Percentiles rank a stretch among this genome's conserved stretches.
Conservation (phyloP, 2,888 invertebrate genomes). For the Nasonovia ribisnigri region DNA sequence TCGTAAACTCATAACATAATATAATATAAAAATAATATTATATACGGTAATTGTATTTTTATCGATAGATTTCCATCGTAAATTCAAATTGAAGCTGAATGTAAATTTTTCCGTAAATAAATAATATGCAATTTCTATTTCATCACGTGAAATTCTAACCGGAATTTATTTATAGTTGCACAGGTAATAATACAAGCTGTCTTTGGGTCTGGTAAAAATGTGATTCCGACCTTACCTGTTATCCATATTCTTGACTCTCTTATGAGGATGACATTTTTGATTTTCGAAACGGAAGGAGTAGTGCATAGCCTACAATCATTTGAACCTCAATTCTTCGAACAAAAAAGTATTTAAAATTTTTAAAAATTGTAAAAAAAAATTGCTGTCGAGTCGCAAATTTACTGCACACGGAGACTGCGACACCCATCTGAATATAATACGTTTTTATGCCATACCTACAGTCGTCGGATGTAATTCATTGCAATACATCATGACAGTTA, state of each 20-base stretch:
- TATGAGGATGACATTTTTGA: background rate
- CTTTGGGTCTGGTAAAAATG: background rate
- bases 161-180: background rate
- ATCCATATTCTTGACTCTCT: background rate
- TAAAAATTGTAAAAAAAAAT: background rate
- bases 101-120: background rate
- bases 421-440: background rate
- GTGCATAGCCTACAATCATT: background rate
- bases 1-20: conserved; percentile 1
- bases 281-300: background rate
- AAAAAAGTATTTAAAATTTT: background rate
- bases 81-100: conserved; percentile 14
- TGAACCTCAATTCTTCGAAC: background rate
- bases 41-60: background rate
- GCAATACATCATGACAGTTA: background rate
- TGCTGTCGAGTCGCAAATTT: background rate
- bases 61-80: conserved; percentile 19
- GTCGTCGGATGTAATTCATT: background rate
- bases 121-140: background rate
- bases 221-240: background rate
- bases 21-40: background rate
- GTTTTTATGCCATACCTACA: background rate
- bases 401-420: background rate
- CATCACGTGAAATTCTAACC: background rate
- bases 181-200: background rate